phyloP scores from a whole-genome alignment of 1,140 invertebrate genomes.

The Drosophila erecta region DNA sequence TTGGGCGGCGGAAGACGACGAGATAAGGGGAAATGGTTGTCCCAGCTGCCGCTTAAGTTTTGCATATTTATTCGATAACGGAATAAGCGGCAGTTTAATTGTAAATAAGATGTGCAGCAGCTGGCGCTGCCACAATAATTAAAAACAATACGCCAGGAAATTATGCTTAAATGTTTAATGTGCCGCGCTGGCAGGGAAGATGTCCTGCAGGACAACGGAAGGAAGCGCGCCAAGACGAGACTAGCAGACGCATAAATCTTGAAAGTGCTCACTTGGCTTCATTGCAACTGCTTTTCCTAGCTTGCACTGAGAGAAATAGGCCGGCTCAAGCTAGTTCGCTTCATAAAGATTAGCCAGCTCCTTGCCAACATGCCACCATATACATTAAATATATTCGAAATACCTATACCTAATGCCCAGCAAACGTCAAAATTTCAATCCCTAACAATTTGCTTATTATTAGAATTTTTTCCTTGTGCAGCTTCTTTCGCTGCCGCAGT shows the following conservation, averaged over 20 bases:
- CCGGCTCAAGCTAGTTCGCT: too few species aligned
- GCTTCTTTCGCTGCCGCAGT: neutral
- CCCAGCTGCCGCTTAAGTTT: conserved; percentile 52
- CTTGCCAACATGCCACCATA: too few species aligned
- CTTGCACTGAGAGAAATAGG: conserved; percentile 5
- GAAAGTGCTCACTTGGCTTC: conserved; percentile 64
- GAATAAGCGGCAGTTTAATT: conserved; percentile 69
- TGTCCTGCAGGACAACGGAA: conserved; percentile 3
- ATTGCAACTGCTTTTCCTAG: conserved; percentile 30
- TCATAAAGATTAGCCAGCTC: too few species aligned
- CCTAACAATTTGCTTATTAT: neutral
- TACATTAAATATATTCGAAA: too few species aligned
- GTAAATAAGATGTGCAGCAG: conserved; percentile 67
- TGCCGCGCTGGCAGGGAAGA: conserved; percentile 11
- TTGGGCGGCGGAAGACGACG: conserved; percentile 12
- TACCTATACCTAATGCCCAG: too few species aligned
- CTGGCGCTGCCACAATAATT: conserved; percentile 63
- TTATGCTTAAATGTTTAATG: conserved; percentile 66
- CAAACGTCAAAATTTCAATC: too few species aligned
- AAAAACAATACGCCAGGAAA: conserved; percentile 54
- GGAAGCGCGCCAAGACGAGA: conserved; percentile 21
- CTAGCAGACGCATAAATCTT: conserved; percentile 65
- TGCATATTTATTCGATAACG: conserved; percentile 78
- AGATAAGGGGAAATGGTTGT: conserved; percentile 35
- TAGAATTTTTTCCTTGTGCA: neutral